Percentiles rank a stretch among this genome's conserved stretches.
phyloP scores from a whole-genome alignment of 2,888 invertebrate genomes.

The Mactromeris polynyma region DNA sequence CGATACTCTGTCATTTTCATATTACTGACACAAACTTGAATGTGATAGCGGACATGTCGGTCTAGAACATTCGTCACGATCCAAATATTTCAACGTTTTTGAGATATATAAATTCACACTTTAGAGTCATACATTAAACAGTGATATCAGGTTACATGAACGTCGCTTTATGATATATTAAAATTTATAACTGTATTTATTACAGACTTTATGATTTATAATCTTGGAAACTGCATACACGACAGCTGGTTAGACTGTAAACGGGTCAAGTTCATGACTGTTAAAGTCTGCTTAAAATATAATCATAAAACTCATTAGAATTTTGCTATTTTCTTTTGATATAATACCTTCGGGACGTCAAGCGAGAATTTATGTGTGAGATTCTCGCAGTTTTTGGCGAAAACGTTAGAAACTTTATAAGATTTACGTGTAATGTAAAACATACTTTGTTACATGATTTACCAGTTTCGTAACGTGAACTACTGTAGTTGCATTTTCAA shows the following conservation, averaged over 20 bases:
- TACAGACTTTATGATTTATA: constrained; percentile 24
- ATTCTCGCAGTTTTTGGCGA: neutral
- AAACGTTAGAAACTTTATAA: too few species aligned
- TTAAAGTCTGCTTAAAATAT: constrained; percentile 26
- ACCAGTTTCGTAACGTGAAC: too few species aligned
- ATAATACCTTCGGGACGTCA: neutral
- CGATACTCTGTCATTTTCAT: too few species aligned
- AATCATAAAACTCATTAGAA: constrained; percentile 22
- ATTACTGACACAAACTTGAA: too few species aligned
- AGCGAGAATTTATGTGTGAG: neutral
- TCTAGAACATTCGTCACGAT: neutral
- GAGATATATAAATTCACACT: neutral
- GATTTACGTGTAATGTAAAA: too few species aligned
- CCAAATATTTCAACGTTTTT: neutral
- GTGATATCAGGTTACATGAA: neutral
- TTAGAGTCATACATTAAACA: neutral
- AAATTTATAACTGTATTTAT: neutral
- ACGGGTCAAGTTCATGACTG: constrained; percentile 15
- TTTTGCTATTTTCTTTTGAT: constrained; percentile 20
- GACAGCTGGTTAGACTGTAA: neutral
- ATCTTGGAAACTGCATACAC: neutral
- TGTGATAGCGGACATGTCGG: neutral
- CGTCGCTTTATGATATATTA: constrained; percentile 21
- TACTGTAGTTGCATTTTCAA: too few species aligned
- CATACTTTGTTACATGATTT: too few species aligned